phyloP scores from a whole-genome alignment of 1,140 invertebrate species.

The Sipha flava region DNA sequence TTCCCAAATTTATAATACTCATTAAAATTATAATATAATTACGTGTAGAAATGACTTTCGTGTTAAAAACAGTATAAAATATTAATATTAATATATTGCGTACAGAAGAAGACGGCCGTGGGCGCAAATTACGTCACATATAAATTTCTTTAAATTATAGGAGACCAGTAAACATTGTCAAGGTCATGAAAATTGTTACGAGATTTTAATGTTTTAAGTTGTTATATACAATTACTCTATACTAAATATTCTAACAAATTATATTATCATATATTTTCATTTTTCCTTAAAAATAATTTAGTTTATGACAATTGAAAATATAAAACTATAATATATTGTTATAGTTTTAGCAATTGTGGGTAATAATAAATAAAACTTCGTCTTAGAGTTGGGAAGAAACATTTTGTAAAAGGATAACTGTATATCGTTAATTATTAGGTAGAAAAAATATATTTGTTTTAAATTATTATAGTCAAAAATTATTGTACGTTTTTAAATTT shows the following conservation, averaged over 20 bases:
- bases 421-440: too few species aligned
- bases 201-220: background rate
- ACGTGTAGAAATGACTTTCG: background rate
- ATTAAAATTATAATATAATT: background rate
- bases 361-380: too few species aligned
- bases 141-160: conserved; percentile 10
- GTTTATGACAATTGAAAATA: background rate
- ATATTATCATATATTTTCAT: background rate
- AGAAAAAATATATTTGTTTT: too few species aligned
- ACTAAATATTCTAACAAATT: background rate
- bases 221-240: background rate
- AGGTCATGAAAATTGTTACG: background rate
- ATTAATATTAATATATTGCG: background rate
- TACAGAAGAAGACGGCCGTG: background rate
- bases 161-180: background rate
- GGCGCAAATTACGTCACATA: background rate
- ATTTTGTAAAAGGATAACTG: too few species aligned
- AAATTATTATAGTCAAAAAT: too few species aligned
- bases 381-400: too few species aligned
- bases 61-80: background rate
- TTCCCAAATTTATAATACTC: background rate
- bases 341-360: too few species aligned
- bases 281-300: background rate
- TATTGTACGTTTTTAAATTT: too few species aligned
- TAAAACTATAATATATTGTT: too few species aligned